Evolutionary conservation across 2,113 vertebrate species (phyloP), one percentile per base, ranked within the genome.

Genomic region (Steatornis caripensis): DNA sequence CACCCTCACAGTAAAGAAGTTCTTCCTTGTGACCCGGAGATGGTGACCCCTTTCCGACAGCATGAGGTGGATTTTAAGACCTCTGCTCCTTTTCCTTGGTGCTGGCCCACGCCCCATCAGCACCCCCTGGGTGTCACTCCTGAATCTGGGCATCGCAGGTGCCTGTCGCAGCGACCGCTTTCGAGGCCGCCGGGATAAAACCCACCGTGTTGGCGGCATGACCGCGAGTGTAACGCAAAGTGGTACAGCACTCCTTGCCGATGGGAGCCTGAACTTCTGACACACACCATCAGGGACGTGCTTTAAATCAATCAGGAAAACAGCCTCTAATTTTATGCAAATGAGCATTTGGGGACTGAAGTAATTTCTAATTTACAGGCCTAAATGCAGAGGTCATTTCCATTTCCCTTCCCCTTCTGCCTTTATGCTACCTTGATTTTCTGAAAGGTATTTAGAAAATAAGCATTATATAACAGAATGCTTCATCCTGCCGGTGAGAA

Each of bases 171-270:
- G 54, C 6, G n/a, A n/a, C 24, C 4, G 4, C 37, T 66, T 53
- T 46, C 3, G 2, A 75, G 51, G 77, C 29, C 2, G 5, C 13
- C 55, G 5, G 16, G 46, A 34, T 45, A 77, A 89, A 84, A 19
- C 15, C 39, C 69, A 30, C 30, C 32, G 62, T 0, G 4, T 29
- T 4, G 4, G 49, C 1, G 6, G 60, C 13, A 7, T 0, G 14
- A 34, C 30, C 3, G 1, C 0, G 0, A 69, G 41, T 0, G 0
- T 37, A 45, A 84, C 3, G 6, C 49, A 39, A 14, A 71, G 57
- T 5, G 2, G 49, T 15, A 46, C 64, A 36, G 32, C 0, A 0
- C 36, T 66, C 22, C 62, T 69, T 7, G 18, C 11, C 4, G 34
- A 46, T 2, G 3, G n/a, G 46, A 84, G n/a, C 20, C 43, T 65